Base-by-base conservation (phyloP, 1,140 invertebrate genomes). In the Pseudachorutes palmiensis region DNA sequence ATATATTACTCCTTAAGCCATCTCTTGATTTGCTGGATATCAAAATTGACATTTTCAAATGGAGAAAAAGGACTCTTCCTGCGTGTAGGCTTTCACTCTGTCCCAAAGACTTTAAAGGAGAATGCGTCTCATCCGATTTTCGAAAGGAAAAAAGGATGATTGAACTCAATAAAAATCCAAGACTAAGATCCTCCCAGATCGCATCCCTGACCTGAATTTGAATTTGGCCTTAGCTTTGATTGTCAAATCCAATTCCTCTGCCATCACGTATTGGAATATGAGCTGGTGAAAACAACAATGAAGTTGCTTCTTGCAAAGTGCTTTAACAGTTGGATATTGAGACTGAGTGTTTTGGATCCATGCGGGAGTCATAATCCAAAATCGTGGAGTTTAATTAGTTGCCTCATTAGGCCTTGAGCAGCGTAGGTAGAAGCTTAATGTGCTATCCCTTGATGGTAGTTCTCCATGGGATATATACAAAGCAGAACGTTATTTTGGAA, bases 311-410 rank as follows among this genome's bases (percentile, higher is more conserved):
- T 41, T 41, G 36, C 5, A 41, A 19, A 41, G 5, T 19, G 19
- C 36, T 41, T 41, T 19, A 19, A 41, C 36, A 41, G 36, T 5
- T 9, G 36, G 36, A 41, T 5, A 41, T 41, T 41, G 36, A 5
- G 5, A n/a, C n/a, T n/a, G n/a, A n/a, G n/a, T n/a, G n/a, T n/a
- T n/a, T n/a, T n/a, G 36, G 9, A 12, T 45, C 36, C 36, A 12
- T 45, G 36, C 36, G n/a, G n/a, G n/a, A 45, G 36, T 19, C 36
- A 12, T 19, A 12, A 12, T 19, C 36, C 9, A 45, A 45, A 45
- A 19, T 45, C 36, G 36, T 45, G 19, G 51, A 55, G 24, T 55
- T 55, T 55, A 55, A 55, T 55, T 55, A 55, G 51, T 55, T 55
- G 51, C 14, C 51, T 55, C 51, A 55, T 55, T 55, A 55, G 51